Percentiles rank a stretch among this genome's conserved stretches.
Evolutionary conservation across 2,888 invertebrate genomes (phyloP).

Genomic region (Caenorhabditis wallacei): DNA sequence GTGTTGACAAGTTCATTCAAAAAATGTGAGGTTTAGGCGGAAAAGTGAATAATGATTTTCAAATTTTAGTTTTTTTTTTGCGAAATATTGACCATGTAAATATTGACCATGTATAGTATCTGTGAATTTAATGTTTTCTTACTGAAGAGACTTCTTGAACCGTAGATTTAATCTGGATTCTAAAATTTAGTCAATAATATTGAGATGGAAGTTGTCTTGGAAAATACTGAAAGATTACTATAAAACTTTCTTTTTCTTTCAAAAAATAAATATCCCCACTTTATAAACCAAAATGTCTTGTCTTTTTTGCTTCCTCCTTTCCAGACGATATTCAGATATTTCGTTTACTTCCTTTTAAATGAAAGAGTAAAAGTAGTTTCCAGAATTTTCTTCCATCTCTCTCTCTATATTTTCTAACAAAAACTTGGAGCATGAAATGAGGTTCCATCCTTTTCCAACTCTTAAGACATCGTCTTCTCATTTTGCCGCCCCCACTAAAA

Average conservation of each 20-base stretch:
- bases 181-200: too few species aligned
- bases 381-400: constrained; percentile 27
- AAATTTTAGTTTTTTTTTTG: background rate
- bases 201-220: too few species aligned
- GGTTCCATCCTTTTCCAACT: constrained; percentile 58
- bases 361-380: constrained; percentile 39
- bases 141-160: too few species aligned
- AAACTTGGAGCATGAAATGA: constrained; percentile 49
- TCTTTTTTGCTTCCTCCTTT: constrained; percentile 17
- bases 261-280: background rate
- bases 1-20: constrained; percentile 18
- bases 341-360: constrained; percentile 25
- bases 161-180: too few species aligned
- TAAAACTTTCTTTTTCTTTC: background rate
- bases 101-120: background rate
- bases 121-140: too few species aligned
- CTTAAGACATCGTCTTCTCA: constrained; percentile 50
- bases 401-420: constrained; percentile 7
- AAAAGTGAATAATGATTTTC: background rate
- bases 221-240: too few species aligned
- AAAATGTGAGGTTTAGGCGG: background rate
- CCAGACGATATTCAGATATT: constrained; percentile 40
- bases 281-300: constrained; percentile 12
- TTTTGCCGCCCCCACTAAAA: constrained; percentile 60
- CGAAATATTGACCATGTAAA: background rate